Conservation (phyloP, 2,113 vertebrate species). For the Muntiacus reevesi region DNA sequence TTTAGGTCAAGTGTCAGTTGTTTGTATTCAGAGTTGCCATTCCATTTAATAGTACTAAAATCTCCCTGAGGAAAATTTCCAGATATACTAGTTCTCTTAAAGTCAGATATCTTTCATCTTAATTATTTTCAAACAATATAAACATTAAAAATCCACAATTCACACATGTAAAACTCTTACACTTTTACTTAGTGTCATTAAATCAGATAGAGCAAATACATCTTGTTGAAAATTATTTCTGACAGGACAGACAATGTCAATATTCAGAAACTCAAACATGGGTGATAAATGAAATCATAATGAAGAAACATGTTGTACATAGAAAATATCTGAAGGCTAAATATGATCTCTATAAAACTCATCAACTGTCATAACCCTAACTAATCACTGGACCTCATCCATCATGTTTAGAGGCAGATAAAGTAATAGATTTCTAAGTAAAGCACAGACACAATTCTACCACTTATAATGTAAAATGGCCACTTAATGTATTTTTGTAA, state of each 20-base stretch:
- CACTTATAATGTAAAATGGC: conserved; percentile 57
- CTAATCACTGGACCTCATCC: conserved; percentile 73
- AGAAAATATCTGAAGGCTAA: conserved; percentile 77
- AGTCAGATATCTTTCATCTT: background rate
- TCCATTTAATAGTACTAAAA: background rate
- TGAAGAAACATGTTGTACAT: conserved; percentile 68
- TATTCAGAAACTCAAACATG: conserved; percentile 68
- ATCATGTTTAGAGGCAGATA: conserved; percentile 72
- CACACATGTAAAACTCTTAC: conserved; percentile 42
- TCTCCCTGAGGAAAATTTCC: background rate
- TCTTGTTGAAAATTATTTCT: conserved; percentile 63
- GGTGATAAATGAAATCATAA: conserved; percentile 67
- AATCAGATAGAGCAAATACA: conserved; percentile 51
- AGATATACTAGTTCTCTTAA: background rate
- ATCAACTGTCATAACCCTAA: conserved; percentile 69
- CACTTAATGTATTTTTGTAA: background rate
- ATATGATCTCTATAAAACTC: conserved; percentile 63
- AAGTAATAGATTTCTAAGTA: conserved; percentile 56
- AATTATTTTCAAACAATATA: conserved; percentile 48
- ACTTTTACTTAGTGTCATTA: conserved; percentile 39
- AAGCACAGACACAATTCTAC: background rate
- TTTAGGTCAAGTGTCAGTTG: background rate
- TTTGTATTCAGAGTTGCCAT: background rate
- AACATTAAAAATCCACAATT: conserved; percentile 36
- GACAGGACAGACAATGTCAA: conserved; percentile 51